phyloP scores from a whole-genome alignment of 2,888 invertebrate genomes.

The Anorthoa munda region DNA sequence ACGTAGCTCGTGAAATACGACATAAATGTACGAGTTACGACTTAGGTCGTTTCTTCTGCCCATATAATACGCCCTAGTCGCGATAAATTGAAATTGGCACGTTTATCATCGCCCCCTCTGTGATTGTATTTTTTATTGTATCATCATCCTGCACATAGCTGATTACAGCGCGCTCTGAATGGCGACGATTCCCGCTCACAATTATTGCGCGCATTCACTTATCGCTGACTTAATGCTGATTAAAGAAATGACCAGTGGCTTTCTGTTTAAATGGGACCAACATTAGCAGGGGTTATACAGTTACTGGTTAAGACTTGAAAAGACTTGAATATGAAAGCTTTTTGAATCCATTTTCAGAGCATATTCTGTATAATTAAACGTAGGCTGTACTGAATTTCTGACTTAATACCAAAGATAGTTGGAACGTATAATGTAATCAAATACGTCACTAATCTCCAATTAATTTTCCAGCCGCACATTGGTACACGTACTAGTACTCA shows the following conservation, averaged over 20 bases:
- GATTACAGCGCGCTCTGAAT: slow-evolving; percentile 63
- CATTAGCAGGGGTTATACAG: neutral
- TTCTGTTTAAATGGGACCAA: neutral
- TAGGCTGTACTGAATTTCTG: slow-evolving; percentile 13
- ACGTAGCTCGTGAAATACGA: slow-evolving; percentile 84
- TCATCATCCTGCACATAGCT: slow-evolving; percentile 68
- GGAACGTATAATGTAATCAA: slow-evolving; percentile 29
- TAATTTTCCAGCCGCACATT: slow-evolving; percentile 57
- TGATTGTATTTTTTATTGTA: slow-evolving; percentile 83
- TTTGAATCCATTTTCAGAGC: neutral
- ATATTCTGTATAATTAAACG: slow-evolving; percentile 16
- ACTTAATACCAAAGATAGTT: slow-evolving; percentile 30
- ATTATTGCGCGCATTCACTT: slow-evolving; percentile 44
- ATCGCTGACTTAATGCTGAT: slow-evolving; percentile 22
- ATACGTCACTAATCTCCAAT: slow-evolving; percentile 56
- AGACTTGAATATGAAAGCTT: slow-evolving; percentile 6
- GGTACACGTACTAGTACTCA: slow-evolving; percentile 25
- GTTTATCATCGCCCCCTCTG: slow-evolving; percentile 80
- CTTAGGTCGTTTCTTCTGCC: slow-evolving; percentile 77
- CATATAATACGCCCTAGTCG: slow-evolving; percentile 81
- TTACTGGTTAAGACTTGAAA: neutral
- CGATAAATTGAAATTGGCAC: slow-evolving; percentile 86
- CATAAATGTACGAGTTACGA: slow-evolving; percentile 84
- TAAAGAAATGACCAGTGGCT: slow-evolving; percentile 16
- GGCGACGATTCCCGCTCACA: slow-evolving; percentile 37